Evolutionary conservation across 64 coral and sea anemone genomes (phyloP), one percentile per base, ranked within the genome.

Genomic region (Orbicella faveolata): DNA sequence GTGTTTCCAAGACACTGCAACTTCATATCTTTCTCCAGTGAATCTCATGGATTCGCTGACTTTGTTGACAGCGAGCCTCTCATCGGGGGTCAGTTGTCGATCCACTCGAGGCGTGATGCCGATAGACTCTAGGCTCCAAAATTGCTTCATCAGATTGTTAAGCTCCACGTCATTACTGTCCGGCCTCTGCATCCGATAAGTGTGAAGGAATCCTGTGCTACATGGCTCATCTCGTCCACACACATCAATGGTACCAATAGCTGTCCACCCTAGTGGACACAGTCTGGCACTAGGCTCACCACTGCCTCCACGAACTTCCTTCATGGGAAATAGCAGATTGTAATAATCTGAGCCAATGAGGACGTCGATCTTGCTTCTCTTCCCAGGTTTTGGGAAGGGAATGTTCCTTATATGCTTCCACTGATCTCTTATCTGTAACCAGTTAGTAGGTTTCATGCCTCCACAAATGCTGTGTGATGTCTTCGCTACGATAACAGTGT

Each of bases 391-490:
- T 57, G 54, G 54, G 54, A 8, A 57, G 54, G 54, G 54, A 57
- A 57, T 57, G 13, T 57, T 10, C 54, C 54, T 9, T 57, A 57
- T 4, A 57, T 57, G 54, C 54, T 57, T 57, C 1, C 54, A 41
- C 39, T 21, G 89, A 67, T 36, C 80, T 80, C 34, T 90, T 19
- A 34, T 85, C 36, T 77, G 17, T 18, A 87, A 51, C 36, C 75
- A 87, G 41, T 92, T 79, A 17, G 65, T 26, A 86, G 90, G 59
- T 64, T 92, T 92, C 74, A 92, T 36, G 17, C 82, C 83, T 70
- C 59, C 74, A 75, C 88, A 94, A 36, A 90, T 90, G 3, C 88
- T 93, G 9, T 90, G 48, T 2, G 88, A 90, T 9, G 88, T 84
- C 36, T 94, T 88, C 0, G 81, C 87, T 20, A 57, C 64, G 4